Percentiles rank a stretch among this genome's conserved stretches.
phyloP scores from a whole-genome alignment of 2,888 invertebrate species.

The Phaonia tiefii region DNA sequence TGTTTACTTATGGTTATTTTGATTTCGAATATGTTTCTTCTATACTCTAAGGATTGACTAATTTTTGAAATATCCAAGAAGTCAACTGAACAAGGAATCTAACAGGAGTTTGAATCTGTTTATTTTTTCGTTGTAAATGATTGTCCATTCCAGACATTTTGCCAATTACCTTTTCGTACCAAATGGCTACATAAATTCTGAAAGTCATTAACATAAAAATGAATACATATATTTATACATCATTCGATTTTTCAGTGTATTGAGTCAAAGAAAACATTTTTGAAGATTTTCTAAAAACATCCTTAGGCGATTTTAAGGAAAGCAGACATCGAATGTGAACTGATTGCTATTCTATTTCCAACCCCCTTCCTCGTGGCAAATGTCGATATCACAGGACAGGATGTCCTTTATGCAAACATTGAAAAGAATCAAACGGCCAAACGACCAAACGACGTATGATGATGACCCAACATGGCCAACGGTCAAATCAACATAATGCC shows the following conservation, averaged over 20 bases:
- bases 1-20: too few relatives aligned
- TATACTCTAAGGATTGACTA: too few relatives aligned
- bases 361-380: slow-evolving; percentile 17
- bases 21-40: too few relatives aligned
- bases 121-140: too few relatives aligned
- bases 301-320: slow-evolving; percentile 20
- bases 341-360: slow-evolving; percentile 32
- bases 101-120: too few relatives aligned
- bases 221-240: neutral
- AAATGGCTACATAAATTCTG: neutral
- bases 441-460: slow-evolving; percentile 19
- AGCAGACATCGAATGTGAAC: neutral
- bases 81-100: too few relatives aligned
- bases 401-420: slow-evolving; percentile 47
- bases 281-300: slow-evolving; percentile 40
- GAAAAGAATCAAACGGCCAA: slow-evolving; percentile 19
- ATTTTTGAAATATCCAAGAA: too few relatives aligned
- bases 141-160: neutral
- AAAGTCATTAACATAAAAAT: slow-evolving; percentile 27
- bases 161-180: too few relatives aligned
- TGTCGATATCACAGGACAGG: slow-evolving; percentile 36
- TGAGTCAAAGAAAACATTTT: slow-evolving; percentile 41
- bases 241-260: neutral
- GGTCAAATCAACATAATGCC: slow-evolving; percentile 45
- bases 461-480: slow-evolving; percentile 51